phyloP scores from a whole-genome alignment of 2,113 vertebrate genomes.

The Odocoileus virginianus region DNA sequence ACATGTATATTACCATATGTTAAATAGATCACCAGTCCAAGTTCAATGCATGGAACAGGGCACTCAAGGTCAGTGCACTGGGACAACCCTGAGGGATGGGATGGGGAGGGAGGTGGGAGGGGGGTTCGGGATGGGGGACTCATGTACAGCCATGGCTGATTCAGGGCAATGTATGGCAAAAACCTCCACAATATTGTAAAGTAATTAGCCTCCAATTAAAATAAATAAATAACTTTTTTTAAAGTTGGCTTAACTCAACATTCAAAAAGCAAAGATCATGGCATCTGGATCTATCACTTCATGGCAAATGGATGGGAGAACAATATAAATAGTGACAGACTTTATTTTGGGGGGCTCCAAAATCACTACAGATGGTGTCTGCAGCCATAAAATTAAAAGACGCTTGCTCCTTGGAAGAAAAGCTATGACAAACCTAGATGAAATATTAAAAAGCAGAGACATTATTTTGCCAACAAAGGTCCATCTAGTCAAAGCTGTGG shows the following conservation, averaged over 20 bases:
- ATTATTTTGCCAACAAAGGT: not conserved
- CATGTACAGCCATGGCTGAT: not conserved
- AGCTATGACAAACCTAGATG: not conserved
- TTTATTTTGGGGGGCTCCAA: not conserved
- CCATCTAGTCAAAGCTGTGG: not conserved
- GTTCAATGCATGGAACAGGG: not conserved
- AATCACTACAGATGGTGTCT: not conserved
- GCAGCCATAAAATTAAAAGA: not conserved
- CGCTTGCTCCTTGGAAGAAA: not conserved
- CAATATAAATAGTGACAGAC: not conserved
- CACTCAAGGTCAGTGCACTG: not conserved
- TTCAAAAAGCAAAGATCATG: not conserved
- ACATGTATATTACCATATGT: not conserved
- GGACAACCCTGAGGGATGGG: not conserved
- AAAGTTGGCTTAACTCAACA: not conserved
- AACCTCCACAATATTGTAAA: not conserved
- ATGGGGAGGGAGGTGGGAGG: not conserved
- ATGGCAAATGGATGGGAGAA: not conserved
- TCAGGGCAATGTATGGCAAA: not conserved
- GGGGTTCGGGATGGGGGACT: fast-evolving
- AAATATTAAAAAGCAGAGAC: not conserved
- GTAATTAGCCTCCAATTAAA: not conserved
- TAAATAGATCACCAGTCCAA: not conserved
- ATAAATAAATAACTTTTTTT: not conserved
- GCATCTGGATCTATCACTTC: not conserved